Evolutionary conservation across 2,113 vertebrate genomes (phyloP).

Genomic region (Sceloporus undulatus): DNA sequence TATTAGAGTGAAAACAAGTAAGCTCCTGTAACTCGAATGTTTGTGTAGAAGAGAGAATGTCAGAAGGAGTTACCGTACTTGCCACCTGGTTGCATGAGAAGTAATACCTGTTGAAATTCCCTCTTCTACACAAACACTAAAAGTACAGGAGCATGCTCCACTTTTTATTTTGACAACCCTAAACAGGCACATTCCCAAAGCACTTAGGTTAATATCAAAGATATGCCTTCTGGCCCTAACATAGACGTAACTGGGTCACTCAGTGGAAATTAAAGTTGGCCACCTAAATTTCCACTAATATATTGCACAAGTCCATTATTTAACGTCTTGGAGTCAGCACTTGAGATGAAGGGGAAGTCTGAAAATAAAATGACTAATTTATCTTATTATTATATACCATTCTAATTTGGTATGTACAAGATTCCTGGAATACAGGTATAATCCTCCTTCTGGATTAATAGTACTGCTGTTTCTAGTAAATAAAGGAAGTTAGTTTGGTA

Average conservation of each 20-base stretch:
- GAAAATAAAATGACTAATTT: conserved; percentile 8
- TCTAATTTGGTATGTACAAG: not conserved
- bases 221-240: not conserved
- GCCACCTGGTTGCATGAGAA: too few relatives aligned
- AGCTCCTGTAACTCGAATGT: too few relatives aligned
- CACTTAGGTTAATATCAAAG: not conserved
- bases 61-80: too few relatives aligned
- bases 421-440: conserved; percentile 3
- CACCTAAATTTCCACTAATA: not conserved
- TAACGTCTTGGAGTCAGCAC: not conserved
- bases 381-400: not conserved
- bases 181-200: not conserved
- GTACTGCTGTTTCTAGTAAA: conserved; percentile 14
- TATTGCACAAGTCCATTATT: not conserved
- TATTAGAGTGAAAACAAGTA: too few relatives aligned
- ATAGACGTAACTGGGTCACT: not conserved
- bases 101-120: too few relatives aligned
- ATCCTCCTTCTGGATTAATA: conserved; percentile 30
- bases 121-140: too few relatives aligned
- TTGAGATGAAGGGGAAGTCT: not conserved
- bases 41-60: too few relatives aligned
- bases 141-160: too few relatives aligned
- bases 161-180: too few relatives aligned
- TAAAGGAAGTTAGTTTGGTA: not conserved
- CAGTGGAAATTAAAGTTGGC: not conserved